phyloP scores from a whole-genome alignment of 2,888 invertebrate species.

The Smittia sp. region DNA sequence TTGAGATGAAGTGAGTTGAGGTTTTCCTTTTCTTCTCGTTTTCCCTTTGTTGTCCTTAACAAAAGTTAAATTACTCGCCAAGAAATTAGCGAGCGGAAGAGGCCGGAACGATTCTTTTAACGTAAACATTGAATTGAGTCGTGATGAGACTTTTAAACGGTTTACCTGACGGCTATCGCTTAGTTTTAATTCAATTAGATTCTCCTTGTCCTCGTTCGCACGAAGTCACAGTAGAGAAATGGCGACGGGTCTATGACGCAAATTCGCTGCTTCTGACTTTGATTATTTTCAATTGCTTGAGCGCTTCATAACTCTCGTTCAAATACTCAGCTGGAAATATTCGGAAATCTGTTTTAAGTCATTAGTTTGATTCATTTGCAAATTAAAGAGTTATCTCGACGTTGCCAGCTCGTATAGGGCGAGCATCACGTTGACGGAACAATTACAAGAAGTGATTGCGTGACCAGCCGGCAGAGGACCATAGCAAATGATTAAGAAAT shows the following conservation, averaged over 20 bases:
- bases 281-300: no score
- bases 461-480: neutral
- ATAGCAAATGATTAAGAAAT: conserved; percentile 8
- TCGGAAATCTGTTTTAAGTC: neutral
- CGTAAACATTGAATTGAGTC: neutral
- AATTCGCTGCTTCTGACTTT: no score
- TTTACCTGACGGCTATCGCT: neutral
- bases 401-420: neutral
- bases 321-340: conserved; percentile 2
- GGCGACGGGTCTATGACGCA: no score
- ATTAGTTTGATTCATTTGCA: neutral
- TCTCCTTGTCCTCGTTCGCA: no score
- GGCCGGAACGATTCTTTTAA: neutral
- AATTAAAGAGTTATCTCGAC: neutral
- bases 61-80: neutral
- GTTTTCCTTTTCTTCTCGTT: neutral
- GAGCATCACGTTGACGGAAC: neutral
- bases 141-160: conserved; percentile 62
- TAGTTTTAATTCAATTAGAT: neutral
- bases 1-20: conserved; percentile 74
- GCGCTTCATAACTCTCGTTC: neutral
- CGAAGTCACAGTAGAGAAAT: no score
- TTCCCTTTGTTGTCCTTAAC: no score
- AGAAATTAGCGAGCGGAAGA: neutral
- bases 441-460: neutral